Conservation (phyloP, 2,113 vertebrate genomes). For the Grallaria varia region DNA sequence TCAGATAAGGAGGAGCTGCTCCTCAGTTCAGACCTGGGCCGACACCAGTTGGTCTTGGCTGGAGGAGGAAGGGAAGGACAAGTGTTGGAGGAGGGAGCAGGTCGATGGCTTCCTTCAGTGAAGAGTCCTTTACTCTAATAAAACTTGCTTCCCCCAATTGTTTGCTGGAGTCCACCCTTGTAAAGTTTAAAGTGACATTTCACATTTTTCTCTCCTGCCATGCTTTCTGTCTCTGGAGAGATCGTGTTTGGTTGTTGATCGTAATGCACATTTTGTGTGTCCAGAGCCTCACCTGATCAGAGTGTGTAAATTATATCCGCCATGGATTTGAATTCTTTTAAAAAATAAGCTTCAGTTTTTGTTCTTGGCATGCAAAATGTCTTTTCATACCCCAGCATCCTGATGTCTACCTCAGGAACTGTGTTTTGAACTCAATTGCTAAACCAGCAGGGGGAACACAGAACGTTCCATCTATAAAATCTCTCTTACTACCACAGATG, state of each 20-base stretch:
- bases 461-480: background rate
- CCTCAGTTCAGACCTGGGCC: background rate
- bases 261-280: background rate
- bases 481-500: background rate
- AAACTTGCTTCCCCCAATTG: conserved; percentile 51
- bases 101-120: conserved; percentile 32
- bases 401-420: conserved; percentile 21
- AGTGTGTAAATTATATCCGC: background rate
- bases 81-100: background rate
- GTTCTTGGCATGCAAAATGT: background rate
- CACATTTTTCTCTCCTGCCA: background rate
- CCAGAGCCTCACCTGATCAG: background rate
- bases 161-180: conserved; percentile 25
- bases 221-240: background rate
- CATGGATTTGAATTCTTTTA: background rate
- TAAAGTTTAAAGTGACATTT: conserved; percentile 53
- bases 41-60: background rate
- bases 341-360: background rate
- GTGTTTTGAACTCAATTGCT: conserved; percentile 45
- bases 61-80: conserved; percentile 47
- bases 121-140: conserved; percentile 50
- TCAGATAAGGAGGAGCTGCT: background rate
- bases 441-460: conserved; percentile 74
- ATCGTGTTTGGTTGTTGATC: background rate
- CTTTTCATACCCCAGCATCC: background rate